Evolutionary conservation across 2,113 vertebrate species (phyloP), one percentile per base, ranked within the genome.

Genomic region (Jaculus jaculus): DNA sequence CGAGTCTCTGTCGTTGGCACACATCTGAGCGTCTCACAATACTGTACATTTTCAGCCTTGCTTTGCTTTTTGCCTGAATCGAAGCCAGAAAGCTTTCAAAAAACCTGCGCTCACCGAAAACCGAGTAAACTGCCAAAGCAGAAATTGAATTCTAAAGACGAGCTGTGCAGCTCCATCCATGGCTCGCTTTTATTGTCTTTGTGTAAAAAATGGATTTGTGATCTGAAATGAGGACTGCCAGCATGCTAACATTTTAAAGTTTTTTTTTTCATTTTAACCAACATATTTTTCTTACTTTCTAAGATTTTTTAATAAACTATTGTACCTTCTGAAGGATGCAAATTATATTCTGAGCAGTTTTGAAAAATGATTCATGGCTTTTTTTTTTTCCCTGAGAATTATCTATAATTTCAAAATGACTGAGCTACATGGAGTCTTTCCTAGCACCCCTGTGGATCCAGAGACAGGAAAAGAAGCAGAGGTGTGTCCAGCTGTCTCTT

Each of bases 61-160:
- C 84, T 96, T 94, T 92, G 94, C 91, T 93, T 87, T 54, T 80
- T 89, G 92, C 93, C 92, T 95, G 96, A 96, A 96, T 47, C 3
- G 54, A 92, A 94, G 97, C 97, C 96, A 97, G 96, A 94, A 96
- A 91, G 92, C 93, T 96, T 96, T 95, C 93, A 96, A 79, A 79
- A 97, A 94, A 66, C 74, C 85, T 88, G 90, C 11, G 21, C 87
- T 97, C 94, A 92, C 96, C 94, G 61, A 95, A 96, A 94, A 24
- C 94, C 86, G 93, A 90, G 54, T 78, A 86, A 96, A 96, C 88
- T 94, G 95, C 97, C 97, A 96, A 96, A 95, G 85, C 85, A 65
- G 71, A 92, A 95, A 97, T 77, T 92, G 93, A 94, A 96, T 96
- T 96, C 97, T 93, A 80, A 93, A 95, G 94, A 96, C 77, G 89